phyloP scores from a whole-genome alignment of 2,888 invertebrate genomes.

The Onchidella celtica region DNA sequence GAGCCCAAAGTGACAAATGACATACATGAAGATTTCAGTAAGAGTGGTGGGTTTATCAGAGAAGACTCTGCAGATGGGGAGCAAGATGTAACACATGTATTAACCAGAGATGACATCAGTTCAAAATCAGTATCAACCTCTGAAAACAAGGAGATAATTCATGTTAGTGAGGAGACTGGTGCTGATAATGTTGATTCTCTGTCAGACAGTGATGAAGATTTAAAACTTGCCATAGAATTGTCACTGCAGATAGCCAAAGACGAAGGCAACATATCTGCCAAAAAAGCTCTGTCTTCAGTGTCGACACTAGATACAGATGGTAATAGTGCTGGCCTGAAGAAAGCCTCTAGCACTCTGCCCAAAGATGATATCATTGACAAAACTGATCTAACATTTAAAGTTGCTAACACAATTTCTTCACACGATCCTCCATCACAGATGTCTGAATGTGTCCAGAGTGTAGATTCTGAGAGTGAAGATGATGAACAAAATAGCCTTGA shows the following conservation, averaged over 20 bases:
- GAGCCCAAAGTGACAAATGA: conserved; percentile 1
- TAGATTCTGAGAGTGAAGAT: not conserved
- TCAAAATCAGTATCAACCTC: too few relatives aligned
- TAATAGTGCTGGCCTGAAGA: too few relatives aligned
- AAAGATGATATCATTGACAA: not conserved
- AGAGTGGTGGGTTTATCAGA: conserved; percentile 11
- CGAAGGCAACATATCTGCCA: not conserved
- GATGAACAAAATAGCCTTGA: not conserved
- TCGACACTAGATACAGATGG: not conserved
- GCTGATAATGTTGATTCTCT: not conserved
- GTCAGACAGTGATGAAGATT: conserved; percentile 57
- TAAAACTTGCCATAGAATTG: conserved; percentile 59
- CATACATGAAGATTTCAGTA: not conserved
- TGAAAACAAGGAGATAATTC: not conserved
- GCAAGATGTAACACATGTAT: not conserved
- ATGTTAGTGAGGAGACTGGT: not conserved
- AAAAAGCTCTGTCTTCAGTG: not conserved
- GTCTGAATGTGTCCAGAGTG: not conserved
- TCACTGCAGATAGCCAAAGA: conserved; percentile 47
- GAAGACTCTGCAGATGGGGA: not conserved
- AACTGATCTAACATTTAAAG: not conserved
- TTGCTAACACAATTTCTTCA: not conserved
- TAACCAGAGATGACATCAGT: not conserved
- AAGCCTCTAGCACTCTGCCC: too few relatives aligned
- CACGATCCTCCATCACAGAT: not conserved